Conservation (phyloP, 23 tunicate genomes). For the Corella eumyota region DNA sequence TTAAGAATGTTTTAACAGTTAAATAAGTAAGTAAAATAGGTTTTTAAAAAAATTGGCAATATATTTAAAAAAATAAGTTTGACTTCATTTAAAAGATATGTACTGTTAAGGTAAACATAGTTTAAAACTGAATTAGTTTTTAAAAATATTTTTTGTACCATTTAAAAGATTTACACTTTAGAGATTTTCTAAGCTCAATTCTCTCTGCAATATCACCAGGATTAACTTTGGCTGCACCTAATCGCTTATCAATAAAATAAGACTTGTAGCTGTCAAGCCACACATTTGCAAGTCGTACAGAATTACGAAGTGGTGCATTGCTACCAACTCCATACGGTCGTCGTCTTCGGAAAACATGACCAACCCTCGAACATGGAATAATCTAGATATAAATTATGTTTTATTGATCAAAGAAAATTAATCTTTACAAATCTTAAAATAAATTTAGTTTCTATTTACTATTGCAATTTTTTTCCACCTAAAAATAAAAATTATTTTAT, state of each 20-base stretch:
- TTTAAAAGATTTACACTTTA: conserved; percentile 52
- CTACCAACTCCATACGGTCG: conserved; percentile 27
- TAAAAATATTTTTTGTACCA: conserved; percentile 24
- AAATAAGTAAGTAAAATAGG: not conserved
- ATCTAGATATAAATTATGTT: too few species aligned
- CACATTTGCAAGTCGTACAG: conserved; percentile 47
- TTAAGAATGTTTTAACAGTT: not conserved
- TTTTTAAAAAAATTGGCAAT: not conserved
- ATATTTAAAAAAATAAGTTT: not conserved
- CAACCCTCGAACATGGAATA: conserved; percentile 70
- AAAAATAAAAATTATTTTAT: too few species aligned
- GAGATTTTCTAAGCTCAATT: conserved; percentile 7
- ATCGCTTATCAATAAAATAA: conserved; percentile 14
- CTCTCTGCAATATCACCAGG: conserved; percentile 34
- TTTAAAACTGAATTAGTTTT: not conserved
- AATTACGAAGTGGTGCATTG: conserved; percentile 13
- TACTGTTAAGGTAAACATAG: not conserved
- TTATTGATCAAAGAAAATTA: too few species aligned
- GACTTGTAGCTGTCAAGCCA: conserved; percentile 58
- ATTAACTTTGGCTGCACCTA: conserved; percentile 5
- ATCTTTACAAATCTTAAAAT: too few species aligned
- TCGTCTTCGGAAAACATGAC: conserved; percentile 49
- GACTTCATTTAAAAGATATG: not conserved
- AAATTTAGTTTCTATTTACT: too few species aligned
- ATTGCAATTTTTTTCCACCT: too few species aligned